These are phyloP conservation scores for Epirrita christyi DNA, from an alignment of 2,888 invertebrate species.

Conservation along the genomic window DNA sequence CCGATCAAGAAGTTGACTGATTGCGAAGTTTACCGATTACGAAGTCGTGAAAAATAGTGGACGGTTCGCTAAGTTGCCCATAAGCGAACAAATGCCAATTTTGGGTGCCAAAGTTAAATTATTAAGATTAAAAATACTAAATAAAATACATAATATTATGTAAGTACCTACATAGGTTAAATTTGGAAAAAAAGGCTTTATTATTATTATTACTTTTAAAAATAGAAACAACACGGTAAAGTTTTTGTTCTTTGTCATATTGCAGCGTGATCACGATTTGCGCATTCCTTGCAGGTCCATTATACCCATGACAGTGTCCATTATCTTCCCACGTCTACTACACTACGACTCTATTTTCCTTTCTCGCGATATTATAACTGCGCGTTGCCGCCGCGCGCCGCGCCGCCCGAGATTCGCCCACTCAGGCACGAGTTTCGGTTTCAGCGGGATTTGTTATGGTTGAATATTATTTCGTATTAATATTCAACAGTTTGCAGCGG, in stretches of 20 bases:
- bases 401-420: conserved; percentile 52
- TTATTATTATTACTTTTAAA: too few relatives aligned
- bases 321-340: conserved; percentile 33
- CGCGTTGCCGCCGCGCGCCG: background rate
- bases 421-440: conserved; percentile 54
- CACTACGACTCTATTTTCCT: conserved; percentile 24
- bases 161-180: too few relatives aligned
- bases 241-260: background rate
- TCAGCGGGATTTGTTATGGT: conserved; percentile 59
- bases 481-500: conserved; percentile 79
- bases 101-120: too few relatives aligned
- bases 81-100: too few relatives aligned
- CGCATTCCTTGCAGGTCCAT: conserved; percentile 6
- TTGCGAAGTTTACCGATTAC: too few relatives aligned
- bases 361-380: conserved; percentile 8
- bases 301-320: conserved; percentile 22
- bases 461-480: conserved; percentile 76
- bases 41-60: too few relatives aligned
- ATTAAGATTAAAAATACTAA: too few relatives aligned
- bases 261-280: background rate
- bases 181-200: too few relatives aligned
- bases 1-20: too few relatives aligned
- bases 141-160: too few relatives aligned
- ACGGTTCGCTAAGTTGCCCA: too few relatives aligned
- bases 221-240: too few relatives aligned